phyloP scores from a whole-genome alignment of 2,888 invertebrate species.

The Temnothorax ravouxi region DNA sequence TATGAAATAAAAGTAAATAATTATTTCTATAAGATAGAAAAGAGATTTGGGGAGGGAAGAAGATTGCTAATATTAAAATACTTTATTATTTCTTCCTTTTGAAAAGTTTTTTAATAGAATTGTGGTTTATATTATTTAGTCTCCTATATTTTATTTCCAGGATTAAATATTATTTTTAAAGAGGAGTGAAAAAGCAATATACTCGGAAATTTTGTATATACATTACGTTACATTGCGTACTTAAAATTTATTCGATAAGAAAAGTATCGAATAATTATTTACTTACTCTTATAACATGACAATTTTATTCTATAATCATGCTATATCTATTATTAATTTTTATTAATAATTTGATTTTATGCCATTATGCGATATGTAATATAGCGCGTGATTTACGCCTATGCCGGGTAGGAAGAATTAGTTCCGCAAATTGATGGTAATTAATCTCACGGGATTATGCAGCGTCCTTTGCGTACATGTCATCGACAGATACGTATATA shows the following conservation, averaged over 20 bases:
- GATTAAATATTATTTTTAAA: neutral
- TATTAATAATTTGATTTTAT: neutral
- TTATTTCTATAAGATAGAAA: too few relatives aligned
- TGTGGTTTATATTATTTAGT: neutral
- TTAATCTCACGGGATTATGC: conserved; percentile 23
- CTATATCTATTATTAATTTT: neutral
- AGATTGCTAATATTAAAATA: too few relatives aligned
- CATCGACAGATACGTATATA: conserved; percentile 13
- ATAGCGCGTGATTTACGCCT: conserved; percentile 10
- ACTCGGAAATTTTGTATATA: neutral
- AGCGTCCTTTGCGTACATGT: conserved; percentile 26
- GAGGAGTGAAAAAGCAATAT: neutral
- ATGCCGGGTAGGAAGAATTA: conserved; percentile 22
- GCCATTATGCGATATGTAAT: neutral
- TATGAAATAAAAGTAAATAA: neutral
- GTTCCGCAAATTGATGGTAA: conserved; percentile 17
- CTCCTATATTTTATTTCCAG: neutral
- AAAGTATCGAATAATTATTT: neutral
- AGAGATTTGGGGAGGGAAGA: too few relatives aligned
- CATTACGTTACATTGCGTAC: neutral
- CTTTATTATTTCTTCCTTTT: neutral
- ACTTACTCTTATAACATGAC: neutral
- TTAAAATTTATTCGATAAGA: neutral
- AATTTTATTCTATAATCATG: neutral
- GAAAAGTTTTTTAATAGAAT: neutral